Conservation (phyloP, 2,888 invertebrate species). For the Agrenia bidenticulata region DNA sequence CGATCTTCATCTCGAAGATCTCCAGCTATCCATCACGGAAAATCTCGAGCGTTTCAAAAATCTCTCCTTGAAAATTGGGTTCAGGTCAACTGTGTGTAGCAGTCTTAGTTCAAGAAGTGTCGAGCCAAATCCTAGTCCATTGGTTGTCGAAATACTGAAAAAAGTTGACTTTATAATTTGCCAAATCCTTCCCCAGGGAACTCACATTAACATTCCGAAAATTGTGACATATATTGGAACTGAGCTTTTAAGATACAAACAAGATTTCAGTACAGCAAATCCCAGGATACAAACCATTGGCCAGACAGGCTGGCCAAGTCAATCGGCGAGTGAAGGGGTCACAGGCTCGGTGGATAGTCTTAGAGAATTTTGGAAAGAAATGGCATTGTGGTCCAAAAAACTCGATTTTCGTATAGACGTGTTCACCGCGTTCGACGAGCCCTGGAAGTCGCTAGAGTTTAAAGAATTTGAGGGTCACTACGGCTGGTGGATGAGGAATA, state of each 20-base stretch:
- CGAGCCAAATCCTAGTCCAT: background rate
- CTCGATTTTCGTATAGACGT: conserved; percentile 3
- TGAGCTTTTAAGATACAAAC: background rate
- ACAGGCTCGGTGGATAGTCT: background rate
- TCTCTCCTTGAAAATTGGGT: background rate
- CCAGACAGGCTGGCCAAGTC: conserved; percentile 12
- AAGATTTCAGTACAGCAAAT: background rate
- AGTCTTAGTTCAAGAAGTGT: background rate
- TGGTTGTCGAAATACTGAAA: background rate
- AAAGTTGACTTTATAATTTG: background rate
- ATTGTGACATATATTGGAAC: background rate
- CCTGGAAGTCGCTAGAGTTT: background rate
- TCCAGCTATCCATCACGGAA: background rate
- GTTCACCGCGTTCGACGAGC: conserved; percentile 10
- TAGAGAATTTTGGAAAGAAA: background rate
- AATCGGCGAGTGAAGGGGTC: background rate
- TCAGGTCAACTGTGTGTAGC: background rate
- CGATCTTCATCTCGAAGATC: background rate
- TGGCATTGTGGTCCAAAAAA: background rate
- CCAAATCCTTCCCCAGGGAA: background rate
- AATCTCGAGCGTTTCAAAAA: background rate
- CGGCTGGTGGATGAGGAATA: conserved; percentile 8
- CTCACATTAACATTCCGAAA: background rate
- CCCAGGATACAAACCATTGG: background rate
- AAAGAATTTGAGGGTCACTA: background rate